Percentiles rank a stretch among this genome's conserved stretches.
phyloP scores from a whole-genome alignment of 2,888 invertebrate species.

The Eupithecia dodoneata region DNA sequence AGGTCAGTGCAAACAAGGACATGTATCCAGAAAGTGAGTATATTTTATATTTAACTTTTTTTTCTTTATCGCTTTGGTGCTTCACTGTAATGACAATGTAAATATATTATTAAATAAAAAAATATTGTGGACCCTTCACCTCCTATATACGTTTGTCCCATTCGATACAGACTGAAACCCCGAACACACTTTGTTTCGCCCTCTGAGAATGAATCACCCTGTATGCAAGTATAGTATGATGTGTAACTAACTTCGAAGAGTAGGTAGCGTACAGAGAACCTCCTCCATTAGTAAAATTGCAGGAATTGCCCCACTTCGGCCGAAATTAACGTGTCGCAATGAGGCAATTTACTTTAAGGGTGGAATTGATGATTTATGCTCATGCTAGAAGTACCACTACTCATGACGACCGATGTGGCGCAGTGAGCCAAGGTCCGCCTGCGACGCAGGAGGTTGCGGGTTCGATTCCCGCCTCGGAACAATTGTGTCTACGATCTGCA shows the following conservation, averaged over 20 bases:
- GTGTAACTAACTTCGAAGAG: constrained; percentile 2
- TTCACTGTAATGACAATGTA: too few relatives aligned
- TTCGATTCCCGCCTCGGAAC: too few relatives aligned
- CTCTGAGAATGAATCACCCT: not conserved
- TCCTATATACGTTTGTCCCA: not conserved
- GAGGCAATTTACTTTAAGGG: not conserved
- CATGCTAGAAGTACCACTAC: not conserved
- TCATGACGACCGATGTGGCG: too few relatives aligned
- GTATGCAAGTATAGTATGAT: not conserved
- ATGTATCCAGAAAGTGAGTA: too few relatives aligned
- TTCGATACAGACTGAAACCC: not conserved
- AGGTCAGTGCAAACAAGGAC: too few relatives aligned
- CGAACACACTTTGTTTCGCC: not conserved
- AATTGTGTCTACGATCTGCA: too few relatives aligned
- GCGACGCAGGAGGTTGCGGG: too few relatives aligned
- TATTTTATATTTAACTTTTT: too few relatives aligned
- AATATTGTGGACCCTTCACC: too few relatives aligned
- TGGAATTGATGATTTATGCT: not conserved
- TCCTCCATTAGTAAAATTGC: constrained; percentile 6
- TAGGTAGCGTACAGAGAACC: not conserved
- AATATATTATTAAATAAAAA: too few relatives aligned
- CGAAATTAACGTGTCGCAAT: not conserved
- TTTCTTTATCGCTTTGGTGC: too few relatives aligned
- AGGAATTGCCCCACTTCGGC: not conserved
- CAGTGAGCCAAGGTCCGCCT: too few relatives aligned